Conservation (phyloP, 2,797 vertebrate species). For the Halcyon leucocephala region DNA sequence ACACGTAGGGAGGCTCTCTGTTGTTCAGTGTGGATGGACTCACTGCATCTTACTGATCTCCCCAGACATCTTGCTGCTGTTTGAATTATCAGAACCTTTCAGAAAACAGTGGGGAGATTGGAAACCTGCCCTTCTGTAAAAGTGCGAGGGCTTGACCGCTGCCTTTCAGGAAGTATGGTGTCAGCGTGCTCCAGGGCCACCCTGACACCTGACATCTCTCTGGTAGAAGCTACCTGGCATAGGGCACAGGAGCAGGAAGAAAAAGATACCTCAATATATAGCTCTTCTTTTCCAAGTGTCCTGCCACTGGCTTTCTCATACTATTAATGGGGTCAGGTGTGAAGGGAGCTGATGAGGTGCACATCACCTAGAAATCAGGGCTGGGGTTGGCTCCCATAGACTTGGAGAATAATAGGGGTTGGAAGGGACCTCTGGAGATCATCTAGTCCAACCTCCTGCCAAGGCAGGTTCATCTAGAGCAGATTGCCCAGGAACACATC, state of each 20-base stretch:
- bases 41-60: not conserved
- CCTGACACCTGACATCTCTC: not conserved
- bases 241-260: not conserved
- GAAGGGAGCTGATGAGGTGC: not conserved
- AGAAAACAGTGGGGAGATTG: not conserved
- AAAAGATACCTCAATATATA: not conserved
- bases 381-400: not conserved
- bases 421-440: too few species aligned
- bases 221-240: not conserved
- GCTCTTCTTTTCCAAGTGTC: not conserved
- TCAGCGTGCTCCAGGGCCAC: not conserved
- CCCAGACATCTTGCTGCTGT: not conserved
- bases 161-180: not conserved
- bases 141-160: not conserved
- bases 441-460: too few species aligned
- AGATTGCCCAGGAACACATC: too few species aligned
- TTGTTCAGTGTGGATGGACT: not conserved
- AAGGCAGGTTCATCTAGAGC: too few species aligned
- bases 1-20: not conserved
- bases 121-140: not conserved
- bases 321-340: not conserved
- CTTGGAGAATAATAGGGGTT: too few species aligned
- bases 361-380: not conserved
- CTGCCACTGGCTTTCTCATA: not conserved
- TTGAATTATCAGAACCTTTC: not conserved